These are phyloP conservation scores for Hyperopisus bebe DNA, from an alignment of 2,113 vertebrate genomes.

Conservation along the genomic window DNA sequence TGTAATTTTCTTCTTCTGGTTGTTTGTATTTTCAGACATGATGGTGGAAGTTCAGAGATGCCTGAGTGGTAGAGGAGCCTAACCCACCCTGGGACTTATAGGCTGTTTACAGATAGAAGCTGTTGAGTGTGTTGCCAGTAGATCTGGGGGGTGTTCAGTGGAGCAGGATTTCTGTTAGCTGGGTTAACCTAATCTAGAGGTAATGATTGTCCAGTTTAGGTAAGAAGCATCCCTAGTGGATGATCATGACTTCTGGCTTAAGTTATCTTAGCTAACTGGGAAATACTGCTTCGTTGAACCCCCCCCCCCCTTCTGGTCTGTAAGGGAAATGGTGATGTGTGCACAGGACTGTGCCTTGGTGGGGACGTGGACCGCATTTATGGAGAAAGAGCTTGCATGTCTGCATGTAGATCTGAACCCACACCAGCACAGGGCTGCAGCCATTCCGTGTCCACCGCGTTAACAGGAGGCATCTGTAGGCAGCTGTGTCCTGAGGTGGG, in stretches of 20 bases:
- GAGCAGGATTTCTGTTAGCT: not conserved
- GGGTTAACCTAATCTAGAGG: not conserved
- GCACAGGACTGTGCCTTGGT: not conserved
- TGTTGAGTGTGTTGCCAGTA: not conserved
- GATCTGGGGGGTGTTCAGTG: not conserved
- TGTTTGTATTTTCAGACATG: not conserved
- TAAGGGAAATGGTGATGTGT: not conserved
- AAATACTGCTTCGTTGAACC: not conserved
- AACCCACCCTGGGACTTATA: not conserved
- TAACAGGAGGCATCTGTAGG: constrained; percentile 63
- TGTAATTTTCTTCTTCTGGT: not conserved
- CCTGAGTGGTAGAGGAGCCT: not conserved
- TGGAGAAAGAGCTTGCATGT: not conserved
- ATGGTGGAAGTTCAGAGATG: not conserved
- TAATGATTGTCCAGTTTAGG: not conserved
- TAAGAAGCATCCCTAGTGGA: not conserved
- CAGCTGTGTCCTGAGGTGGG: constrained; percentile 46
- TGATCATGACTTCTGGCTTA: not conserved
- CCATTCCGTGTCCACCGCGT: constrained; percentile 45
- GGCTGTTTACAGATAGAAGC: not conserved
- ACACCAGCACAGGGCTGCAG: constrained; percentile 46
- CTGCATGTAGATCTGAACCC: not conserved
- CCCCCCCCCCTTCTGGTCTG: not conserved
- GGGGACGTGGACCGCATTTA: not conserved
- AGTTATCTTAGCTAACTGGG: not conserved